phyloP scores from a whole-genome alignment of 1,140 invertebrate species.

The Drosophila ironensis region DNA sequence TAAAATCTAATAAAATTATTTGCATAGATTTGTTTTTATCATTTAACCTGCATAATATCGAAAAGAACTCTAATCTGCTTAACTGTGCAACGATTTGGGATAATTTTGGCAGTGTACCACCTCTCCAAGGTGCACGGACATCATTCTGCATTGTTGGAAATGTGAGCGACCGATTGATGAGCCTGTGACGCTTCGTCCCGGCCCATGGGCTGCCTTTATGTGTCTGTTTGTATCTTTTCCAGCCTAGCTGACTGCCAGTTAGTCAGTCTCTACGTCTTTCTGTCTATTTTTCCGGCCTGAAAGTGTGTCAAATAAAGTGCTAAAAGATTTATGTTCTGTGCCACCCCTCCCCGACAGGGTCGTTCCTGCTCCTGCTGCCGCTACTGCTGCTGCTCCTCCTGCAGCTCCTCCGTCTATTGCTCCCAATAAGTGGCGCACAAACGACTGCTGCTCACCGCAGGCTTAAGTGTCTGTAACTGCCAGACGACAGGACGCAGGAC shows the following conservation, averaged over 20 bases:
- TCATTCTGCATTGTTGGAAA: constrained; percentile 35
- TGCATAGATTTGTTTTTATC: no score
- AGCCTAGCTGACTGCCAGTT: constrained; percentile 2
- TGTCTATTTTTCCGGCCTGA: constrained; percentile 12
- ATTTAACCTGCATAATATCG: no score
- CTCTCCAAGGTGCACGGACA: constrained; percentile 65
- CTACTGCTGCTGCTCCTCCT: not conserved
- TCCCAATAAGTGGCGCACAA: constrained; percentile 66
- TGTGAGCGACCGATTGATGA: constrained; percentile 69
- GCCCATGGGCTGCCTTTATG: not conserved
- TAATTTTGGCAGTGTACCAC: not conserved
- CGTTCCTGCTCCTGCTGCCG: not conserved
- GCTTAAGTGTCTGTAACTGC: constrained; percentile 69
- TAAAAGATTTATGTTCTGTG: constrained; percentile 75
- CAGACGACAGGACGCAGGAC: constrained; percentile 32
- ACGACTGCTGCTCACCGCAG: constrained; percentile 54
- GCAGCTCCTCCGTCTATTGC: constrained; percentile 42
- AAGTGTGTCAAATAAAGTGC: constrained; percentile 79
- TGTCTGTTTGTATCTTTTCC: constrained; percentile 9
- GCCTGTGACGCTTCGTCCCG: constrained; percentile 28
- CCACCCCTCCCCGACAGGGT: constrained; percentile 34
- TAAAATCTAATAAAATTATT: no score
- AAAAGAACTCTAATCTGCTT: no score
- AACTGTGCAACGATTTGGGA: no score
- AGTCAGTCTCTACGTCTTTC: not conserved